Evolutionary conservation across 2,888 invertebrate genomes (phyloP).

Genomic region (Aradus depressus): DNA sequence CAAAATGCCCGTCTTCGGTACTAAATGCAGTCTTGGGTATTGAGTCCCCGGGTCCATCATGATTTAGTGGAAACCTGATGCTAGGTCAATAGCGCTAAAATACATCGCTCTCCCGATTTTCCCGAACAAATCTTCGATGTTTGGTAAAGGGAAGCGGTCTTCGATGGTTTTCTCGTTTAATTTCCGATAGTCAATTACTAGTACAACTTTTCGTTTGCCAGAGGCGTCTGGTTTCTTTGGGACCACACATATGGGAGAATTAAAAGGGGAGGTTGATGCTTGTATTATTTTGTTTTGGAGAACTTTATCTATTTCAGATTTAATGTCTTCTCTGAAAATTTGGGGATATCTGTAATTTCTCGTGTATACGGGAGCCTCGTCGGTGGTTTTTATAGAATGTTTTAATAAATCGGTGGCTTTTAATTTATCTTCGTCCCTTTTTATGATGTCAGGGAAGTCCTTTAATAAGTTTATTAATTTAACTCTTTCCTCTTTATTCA

Average conservation of each 20-base stretch:
- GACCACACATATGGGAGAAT: constrained; percentile 11
- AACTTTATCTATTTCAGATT: constrained; percentile 14
- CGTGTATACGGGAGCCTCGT: constrained; percentile 18
- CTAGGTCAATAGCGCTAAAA: constrained; percentile 5
- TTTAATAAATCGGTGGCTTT: constrained; percentile 7
- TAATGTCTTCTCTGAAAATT: constrained; percentile 12
- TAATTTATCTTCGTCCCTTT: constrained; percentile 11
- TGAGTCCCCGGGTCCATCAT: neutral
- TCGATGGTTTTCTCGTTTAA: constrained; percentile 17
- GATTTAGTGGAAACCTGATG: constrained; percentile 11
- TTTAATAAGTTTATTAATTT: constrained; percentile 1
- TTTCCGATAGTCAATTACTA: constrained; percentile 13
- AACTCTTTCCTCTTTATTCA: constrained; percentile 14
- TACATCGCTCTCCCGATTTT: constrained; percentile 16
- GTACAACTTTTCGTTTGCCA: constrained; percentile 8
- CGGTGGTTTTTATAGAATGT: constrained; percentile 17
- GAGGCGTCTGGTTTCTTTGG: constrained; percentile 10
- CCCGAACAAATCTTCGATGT: constrained; percentile 16
- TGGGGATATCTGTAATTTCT: constrained; percentile 22
- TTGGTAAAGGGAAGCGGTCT: constrained; percentile 15
- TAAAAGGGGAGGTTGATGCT: constrained; percentile 16
- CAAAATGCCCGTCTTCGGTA: constrained; percentile 11
- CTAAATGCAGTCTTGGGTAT: constrained; percentile 16
- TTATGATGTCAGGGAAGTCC: constrained; percentile 17
- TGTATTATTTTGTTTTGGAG: constrained; percentile 8